These are phyloP conservation scores for Selenia dentaria DNA, from an alignment of 2,888 invertebrate genomes.

Conservation along the genomic window DNA sequence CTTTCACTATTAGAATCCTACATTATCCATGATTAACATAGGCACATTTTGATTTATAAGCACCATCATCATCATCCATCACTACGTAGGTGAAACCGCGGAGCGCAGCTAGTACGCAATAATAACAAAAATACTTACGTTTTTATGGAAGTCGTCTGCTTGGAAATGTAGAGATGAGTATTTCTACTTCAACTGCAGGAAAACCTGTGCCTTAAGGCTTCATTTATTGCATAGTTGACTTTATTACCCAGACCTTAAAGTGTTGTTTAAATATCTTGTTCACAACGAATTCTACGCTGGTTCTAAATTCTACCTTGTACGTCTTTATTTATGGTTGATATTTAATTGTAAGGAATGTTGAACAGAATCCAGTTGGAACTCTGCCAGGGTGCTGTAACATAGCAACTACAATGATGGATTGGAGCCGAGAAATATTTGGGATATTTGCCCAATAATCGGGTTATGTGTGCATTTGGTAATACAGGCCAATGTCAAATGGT, in stretches of 20 bases:
- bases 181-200: no score
- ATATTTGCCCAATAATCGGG: background rate
- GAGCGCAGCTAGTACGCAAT: no score
- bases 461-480: background rate
- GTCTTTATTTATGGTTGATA: background rate
- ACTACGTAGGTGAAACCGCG: no score
- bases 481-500: background rate
- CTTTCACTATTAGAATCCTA: no score
- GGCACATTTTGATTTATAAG: no score
- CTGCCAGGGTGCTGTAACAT: constrained; percentile 25
- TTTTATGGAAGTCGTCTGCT: no score
- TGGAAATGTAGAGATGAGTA: no score
- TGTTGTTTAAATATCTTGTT: background rate
- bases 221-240: background rate
- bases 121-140: no score
- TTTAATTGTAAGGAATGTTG: constrained; percentile 6
- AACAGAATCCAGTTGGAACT: constrained; percentile 26
- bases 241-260: background rate
- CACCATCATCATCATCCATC: no score
- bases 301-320: constrained; percentile 1
- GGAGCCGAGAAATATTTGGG: constrained; percentile 3
- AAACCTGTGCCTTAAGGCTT: no score
- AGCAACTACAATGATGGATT: constrained; percentile 13
- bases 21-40: no score
- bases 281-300: background rate